Evolutionary conservation across 2,797 vertebrate genomes (phyloP).

Genomic region (Mallotus villosus): DNA sequence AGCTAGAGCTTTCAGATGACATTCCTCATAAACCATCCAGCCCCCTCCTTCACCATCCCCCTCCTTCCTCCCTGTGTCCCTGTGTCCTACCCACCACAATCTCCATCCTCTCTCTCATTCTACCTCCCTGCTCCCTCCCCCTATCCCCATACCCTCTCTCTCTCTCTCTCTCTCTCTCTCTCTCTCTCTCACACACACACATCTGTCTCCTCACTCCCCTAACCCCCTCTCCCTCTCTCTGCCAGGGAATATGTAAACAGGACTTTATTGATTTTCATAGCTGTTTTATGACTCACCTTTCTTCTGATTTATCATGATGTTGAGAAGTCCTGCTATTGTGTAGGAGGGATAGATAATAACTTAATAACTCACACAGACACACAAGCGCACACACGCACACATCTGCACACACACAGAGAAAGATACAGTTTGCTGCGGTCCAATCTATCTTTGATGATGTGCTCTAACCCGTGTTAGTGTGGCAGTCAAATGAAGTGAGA

Average conservation of each 20-base stretch:
- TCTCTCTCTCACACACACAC: neutral
- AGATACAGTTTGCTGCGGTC: no score
- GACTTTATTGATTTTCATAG: slow-evolving; percentile 25
- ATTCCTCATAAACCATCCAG: no score
- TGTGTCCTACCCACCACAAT: no score
- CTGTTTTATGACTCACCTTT: slow-evolving; percentile 22
- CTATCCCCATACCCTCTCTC: neutral
- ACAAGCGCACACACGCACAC: neutral
- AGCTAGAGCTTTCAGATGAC: neutral
- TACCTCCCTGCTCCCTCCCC: neutral
- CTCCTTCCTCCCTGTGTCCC: neutral
- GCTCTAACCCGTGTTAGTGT: neutral
- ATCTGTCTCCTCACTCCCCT: neutral
- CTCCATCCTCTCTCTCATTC: neutral
- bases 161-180: neutral
- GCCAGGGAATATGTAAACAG: slow-evolving; percentile 12
- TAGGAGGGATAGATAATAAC: slow-evolving; percentile 32
- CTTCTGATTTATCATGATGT: slow-evolving; percentile 23
- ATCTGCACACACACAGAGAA: neutral
- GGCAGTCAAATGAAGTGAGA: slow-evolving; percentile 11
- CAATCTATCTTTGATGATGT: slow-evolving; percentile 7
- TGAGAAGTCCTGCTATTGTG: slow-evolving; percentile 3
- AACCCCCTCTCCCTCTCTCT: neutral
- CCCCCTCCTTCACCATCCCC: neutral
- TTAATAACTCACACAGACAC: slow-evolving; percentile 26